Evolutionary conservation across 2,888 invertebrate genomes (phyloP).

Genomic region (Drosophila leonis): DNA sequence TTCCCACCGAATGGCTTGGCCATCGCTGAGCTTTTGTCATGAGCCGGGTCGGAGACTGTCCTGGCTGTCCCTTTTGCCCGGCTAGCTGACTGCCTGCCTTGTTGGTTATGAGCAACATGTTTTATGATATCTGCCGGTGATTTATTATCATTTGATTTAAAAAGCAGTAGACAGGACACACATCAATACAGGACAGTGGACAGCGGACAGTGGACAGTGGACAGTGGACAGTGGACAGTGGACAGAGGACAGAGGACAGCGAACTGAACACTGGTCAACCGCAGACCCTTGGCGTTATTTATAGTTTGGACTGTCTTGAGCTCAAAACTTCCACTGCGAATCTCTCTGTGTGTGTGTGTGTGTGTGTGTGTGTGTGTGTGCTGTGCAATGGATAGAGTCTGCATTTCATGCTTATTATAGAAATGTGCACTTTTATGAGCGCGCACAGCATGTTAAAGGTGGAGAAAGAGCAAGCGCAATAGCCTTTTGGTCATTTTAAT

Average conservation of each 20-base stretch:
- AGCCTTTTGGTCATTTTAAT: conserved; percentile 70
- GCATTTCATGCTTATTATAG: conserved; percentile 77
- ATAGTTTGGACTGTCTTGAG: conserved; percentile 54
- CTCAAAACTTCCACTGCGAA: conserved; percentile 22
- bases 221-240: conserved; percentile 29
- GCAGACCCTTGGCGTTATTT: conserved; percentile 68
- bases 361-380: too few relatives aligned
- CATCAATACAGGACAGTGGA: conserved; percentile 67
- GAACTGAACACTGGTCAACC: conserved; percentile 22
- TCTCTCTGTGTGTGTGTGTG: not conserved
- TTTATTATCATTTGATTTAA: conserved; percentile 85
- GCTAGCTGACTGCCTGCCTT: conserved; percentile 21
- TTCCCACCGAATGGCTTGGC: conserved; percentile 57
- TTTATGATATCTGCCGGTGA: conserved; percentile 84
- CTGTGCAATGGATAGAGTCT: conserved; percentile 36
- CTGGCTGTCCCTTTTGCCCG: conserved; percentile 12
- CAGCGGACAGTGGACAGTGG: conserved; percentile 18
- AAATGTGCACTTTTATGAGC: conserved; percentile 76
- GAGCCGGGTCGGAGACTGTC: conserved; percentile 32
- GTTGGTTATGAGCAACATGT: conserved; percentile 83
- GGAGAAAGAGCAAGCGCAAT: conserved; percentile 18
- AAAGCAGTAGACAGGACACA: conserved; percentile 81
- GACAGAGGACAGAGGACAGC: conserved; percentile 30
- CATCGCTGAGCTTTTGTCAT: conserved; percentile 70
- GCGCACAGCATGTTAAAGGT: conserved; percentile 64